Percentiles rank a stretch among this genome's conserved stretches.
These are phyloP conservation scores for Amphiprion clarkii DNA, from an alignment of 2,797 vertebrate species.

Conservation along the genomic window DNA sequence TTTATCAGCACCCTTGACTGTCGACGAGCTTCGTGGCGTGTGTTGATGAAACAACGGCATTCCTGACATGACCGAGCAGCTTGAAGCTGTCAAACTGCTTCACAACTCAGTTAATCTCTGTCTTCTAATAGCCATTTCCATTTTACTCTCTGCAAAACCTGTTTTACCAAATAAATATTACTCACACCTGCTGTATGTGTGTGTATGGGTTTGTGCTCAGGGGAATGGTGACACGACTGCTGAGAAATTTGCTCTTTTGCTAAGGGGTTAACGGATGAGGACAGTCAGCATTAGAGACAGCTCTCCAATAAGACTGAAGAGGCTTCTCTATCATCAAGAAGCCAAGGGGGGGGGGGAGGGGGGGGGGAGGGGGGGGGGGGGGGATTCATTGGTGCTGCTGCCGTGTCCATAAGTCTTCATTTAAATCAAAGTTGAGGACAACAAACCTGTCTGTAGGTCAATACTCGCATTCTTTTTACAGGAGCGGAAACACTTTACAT, in stretches of 20 bases:
- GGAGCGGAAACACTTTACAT: neutral
- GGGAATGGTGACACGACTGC: conserved; percentile 17
- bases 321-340: conserved; percentile 32
- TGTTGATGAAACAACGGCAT: conserved; percentile 61
- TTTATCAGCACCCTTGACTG: conserved; percentile 63
- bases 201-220: neutral
- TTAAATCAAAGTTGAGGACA: conserved; percentile 6
- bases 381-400: conserved; percentile 26
- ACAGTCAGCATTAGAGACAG: conserved; percentile 17
- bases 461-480: neutral
- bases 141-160: conserved; percentile 55
- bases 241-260: conserved; percentile 34
- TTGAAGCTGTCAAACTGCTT: conserved; percentile 52
- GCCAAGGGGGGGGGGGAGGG: no score
- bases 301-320: conserved; percentile 34
- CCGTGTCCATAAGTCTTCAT: conserved; percentile 11
- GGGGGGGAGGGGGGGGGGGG: no score
- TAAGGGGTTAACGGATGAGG: conserved; percentile 34
- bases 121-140: conserved; percentile 10
- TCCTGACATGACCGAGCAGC: conserved; percentile 37
- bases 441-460: neutral
- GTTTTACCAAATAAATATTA: conserved; percentile 51
- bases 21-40: conserved; percentile 2
- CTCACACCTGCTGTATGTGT: conserved; percentile 15
- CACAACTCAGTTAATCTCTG: conserved; percentile 31